Percentiles rank a stretch among this genome's conserved stretches.
Conservation (phyloP, 2,797 vertebrate genomes). For the Hoplostethus mediterraneus region DNA sequence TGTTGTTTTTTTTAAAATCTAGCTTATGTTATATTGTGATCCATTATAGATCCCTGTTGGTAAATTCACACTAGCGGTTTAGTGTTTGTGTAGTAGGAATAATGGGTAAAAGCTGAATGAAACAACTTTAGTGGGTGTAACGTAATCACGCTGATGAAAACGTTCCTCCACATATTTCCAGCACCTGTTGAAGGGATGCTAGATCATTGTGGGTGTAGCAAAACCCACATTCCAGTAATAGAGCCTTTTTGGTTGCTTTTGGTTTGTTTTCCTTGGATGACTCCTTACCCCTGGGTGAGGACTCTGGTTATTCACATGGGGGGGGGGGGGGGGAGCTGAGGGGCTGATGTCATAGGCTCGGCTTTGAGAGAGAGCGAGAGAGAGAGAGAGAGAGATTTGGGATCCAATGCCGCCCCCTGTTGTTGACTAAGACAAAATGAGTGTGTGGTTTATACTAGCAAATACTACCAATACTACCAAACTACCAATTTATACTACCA, state of each 20-base stretch:
- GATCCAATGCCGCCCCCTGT: constrained; percentile 78
- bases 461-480: too few relatives aligned
- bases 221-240: constrained; percentile 78
- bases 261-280: constrained; percentile 82
- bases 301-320: constrained; percentile 75
- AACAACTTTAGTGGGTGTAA: constrained; percentile 4
- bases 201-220: constrained; percentile 69
- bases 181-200: constrained; percentile 76
- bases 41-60: background rate
- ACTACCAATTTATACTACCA: too few relatives aligned
- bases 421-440: constrained; percentile 31
- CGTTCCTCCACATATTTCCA: constrained; percentile 58
- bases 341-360: constrained; percentile 72
- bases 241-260: constrained; percentile 70
- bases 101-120: background rate
- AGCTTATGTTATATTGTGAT: background rate
- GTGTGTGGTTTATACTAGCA: too few relatives aligned
- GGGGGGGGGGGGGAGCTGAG: constrained; percentile 56
- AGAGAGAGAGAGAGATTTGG: constrained; percentile 25
- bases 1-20: constrained; percentile 2
- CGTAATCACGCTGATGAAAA: constrained; percentile 28
- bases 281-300: constrained; percentile 75
- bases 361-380: constrained; percentile 8
- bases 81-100: too few relatives aligned
- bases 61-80: background rate